Percentiles rank a stretch among this genome's conserved stretches.
These are phyloP conservation scores for Acrobasis suavella DNA, from an alignment of 2,888 invertebrate species.

Conservation along the genomic window DNA sequence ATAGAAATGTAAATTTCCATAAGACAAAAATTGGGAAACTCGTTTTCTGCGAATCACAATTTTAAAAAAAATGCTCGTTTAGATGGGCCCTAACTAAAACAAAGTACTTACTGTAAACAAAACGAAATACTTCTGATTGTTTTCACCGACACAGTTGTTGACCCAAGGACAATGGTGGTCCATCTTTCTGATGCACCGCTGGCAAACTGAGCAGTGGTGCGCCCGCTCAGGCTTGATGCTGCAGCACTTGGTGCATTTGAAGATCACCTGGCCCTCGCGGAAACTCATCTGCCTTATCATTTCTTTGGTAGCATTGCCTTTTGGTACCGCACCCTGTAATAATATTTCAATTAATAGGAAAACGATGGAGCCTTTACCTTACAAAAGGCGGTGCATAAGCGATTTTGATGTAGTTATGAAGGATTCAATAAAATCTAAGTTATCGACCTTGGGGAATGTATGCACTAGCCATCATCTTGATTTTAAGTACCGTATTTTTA, in stretches of 20 bases:
- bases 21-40: neutral
- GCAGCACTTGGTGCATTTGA: slow-evolving; percentile 97
- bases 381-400: no score
- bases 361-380: no score
- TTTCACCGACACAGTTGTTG: slow-evolving; percentile 99
- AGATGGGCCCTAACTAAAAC: neutral
- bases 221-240: slow-evolving; percentile 98
- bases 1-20: no score
- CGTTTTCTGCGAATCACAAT: neutral
- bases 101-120: slow-evolving; percentile 92
- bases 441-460: no score
- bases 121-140: slow-evolving; percentile 99
- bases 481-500: no score
- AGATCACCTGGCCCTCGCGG: slow-evolving; percentile 94
- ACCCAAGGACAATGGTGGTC: slow-evolving; percentile 94
- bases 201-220: slow-evolving; percentile 97
- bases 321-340: slow-evolving; percentile 93
- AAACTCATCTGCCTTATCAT: slow-evolving; percentile 97
- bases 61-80: no score
- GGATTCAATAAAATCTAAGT: no score
- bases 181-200: slow-evolving; percentile 88
- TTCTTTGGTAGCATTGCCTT: slow-evolving; percentile 97
- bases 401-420: no score
- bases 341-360: no score
- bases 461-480: no score